phyloP scores from a whole-genome alignment of 37 sponge, comb jelly and placozoan genomes.

The Mnemiopsis leidyi region DNA sequence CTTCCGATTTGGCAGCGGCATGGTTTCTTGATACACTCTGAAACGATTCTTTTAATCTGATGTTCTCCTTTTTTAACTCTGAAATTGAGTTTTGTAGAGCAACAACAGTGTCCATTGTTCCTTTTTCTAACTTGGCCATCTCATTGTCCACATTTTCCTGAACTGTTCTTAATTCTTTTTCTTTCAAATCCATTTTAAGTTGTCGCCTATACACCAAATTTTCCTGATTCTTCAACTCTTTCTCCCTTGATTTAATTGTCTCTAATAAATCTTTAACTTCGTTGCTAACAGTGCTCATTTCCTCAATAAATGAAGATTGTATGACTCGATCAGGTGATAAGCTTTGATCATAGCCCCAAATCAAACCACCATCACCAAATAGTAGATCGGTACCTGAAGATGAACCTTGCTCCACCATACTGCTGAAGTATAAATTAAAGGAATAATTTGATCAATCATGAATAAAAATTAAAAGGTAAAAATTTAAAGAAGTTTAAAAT shows the following conservation, averaged over 20 bases:
- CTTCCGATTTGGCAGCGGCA: not conserved
- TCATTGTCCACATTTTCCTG: not conserved
- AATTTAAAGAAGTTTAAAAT: no score
- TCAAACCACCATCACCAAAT: not conserved
- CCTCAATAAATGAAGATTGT: not conserved
- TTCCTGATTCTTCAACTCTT: not conserved
- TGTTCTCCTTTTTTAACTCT: constrained; percentile 14
- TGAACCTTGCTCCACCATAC: no score
- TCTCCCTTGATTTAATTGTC: not conserved
- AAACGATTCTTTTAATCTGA: constrained; percentile 6
- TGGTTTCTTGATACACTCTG: not conserved
- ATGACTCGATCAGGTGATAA: not conserved
- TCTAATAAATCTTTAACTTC: constrained; percentile 23
- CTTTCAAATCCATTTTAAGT: not conserved
- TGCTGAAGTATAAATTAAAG: no score
- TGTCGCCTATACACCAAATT: not conserved
- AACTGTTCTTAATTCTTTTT: not conserved
- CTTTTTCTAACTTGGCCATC: not conserved
- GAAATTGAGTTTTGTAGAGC: not conserved
- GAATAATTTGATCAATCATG: no score
- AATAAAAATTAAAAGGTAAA: no score
- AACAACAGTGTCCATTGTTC: not conserved
- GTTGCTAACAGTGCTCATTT: constrained; percentile 38
- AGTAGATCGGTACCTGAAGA: not conserved
- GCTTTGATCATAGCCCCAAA: not conserved